Percentiles rank a stretch among this genome's conserved stretches.
phyloP scores from a whole-genome alignment of 2,888 invertebrate species.

The Cephus runcator region DNA sequence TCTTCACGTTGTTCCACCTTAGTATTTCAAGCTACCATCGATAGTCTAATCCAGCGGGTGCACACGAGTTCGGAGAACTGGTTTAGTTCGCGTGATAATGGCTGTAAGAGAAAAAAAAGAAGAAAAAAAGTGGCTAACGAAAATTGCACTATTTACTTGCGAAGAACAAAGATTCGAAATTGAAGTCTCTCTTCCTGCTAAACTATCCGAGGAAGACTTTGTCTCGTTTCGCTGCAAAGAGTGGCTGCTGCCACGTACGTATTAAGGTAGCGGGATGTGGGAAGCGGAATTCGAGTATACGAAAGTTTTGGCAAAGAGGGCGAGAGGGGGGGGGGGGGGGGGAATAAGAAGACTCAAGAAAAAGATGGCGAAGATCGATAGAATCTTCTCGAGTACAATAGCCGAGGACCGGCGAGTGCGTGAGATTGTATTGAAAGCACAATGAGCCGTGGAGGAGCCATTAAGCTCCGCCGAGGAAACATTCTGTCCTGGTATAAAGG shows the following conservation, averaged over 20 bases:
- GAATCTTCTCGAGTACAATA: slow-evolving; percentile 40
- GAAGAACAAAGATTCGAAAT: not conserved
- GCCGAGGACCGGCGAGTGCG: slow-evolving; percentile 20
- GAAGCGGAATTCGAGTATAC: not conserved
- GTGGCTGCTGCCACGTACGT: not conserved
- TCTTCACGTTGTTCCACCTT: no score
- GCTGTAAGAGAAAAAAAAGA: no score
- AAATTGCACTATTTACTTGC: not conserved
- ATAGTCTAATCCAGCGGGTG: no score
- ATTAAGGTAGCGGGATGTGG: not conserved
- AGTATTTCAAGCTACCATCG: no score
- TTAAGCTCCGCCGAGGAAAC: slow-evolving; percentile 25
- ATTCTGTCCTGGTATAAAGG: slow-evolving; percentile 22
- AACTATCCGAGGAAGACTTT: not conserved
- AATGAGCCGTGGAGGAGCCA: slow-evolving; percentile 17
- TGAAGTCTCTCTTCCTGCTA: not conserved
- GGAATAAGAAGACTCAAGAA: not conserved
- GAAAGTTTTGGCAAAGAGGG: not conserved
- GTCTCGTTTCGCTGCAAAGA: no score
- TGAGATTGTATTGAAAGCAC: slow-evolving; percentile 14
- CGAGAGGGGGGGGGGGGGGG: slow-evolving; percentile 11
- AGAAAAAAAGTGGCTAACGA: no score
- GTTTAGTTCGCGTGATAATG: no score
- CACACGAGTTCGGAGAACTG: no score
- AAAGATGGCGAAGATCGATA: slow-evolving; percentile 34